phyloP scores from a whole-genome alignment of 1,140 invertebrate genomes.

The Meloidogyne chitwoodi region DNA sequence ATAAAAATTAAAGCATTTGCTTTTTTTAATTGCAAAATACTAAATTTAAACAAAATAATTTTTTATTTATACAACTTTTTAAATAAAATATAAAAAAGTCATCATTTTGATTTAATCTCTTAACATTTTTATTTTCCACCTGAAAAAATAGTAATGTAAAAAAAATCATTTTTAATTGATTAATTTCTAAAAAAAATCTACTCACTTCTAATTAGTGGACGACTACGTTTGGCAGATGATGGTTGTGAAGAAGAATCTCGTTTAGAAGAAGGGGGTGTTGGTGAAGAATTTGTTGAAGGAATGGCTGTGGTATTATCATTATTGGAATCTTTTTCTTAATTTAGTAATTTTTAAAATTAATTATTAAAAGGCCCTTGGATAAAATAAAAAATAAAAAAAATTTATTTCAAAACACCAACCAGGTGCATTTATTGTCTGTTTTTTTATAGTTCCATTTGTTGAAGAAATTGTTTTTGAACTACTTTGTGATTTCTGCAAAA shows the following conservation, averaged over 20 bases:
- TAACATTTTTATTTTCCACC: no score
- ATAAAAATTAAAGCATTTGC: no score
- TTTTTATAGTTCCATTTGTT: background rate
- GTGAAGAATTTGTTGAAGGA: background rate
- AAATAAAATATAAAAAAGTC: no score
- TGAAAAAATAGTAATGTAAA: no score
- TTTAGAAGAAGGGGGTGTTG: background rate
- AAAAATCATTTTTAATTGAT: no score
- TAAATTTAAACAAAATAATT: no score
- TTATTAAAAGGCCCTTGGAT: background rate
- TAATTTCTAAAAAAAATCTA: no score
- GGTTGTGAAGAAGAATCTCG: background rate
- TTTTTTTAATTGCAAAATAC: no score
- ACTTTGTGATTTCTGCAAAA: background rate
- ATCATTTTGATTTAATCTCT: no score
- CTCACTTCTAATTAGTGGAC: background rate
- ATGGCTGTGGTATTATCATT: background rate
- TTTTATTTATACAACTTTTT: no score
- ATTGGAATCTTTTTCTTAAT: background rate
- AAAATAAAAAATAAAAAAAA: background rate
- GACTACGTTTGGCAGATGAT: slow-evolving; percentile 1
- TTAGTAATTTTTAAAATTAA: background rate
- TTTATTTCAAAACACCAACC: background rate
- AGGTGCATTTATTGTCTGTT: slow-evolving; percentile 4
- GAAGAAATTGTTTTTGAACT: background rate